A percentile compares a stretch with the other conserved stretches of the same genome.
phyloP scores from a whole-genome alignment of 2,797 vertebrate species.

The Cirrhinus mrigala region DNA sequence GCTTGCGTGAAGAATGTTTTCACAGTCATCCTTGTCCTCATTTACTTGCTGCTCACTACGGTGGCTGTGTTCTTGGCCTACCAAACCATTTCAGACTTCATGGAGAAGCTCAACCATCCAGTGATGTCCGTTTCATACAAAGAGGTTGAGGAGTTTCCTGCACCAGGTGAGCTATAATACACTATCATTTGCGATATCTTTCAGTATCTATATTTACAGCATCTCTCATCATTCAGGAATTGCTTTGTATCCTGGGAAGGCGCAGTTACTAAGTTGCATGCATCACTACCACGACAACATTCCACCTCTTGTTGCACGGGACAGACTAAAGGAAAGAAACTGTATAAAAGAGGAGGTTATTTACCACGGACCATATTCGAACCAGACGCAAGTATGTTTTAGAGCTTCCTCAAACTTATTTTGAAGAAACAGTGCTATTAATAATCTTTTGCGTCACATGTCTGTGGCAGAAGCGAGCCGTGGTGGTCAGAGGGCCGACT shows the following conservation, averaged over 20 bases:
- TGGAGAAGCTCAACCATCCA: slow-evolving; percentile 91
- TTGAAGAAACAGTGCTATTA: slow-evolving; percentile 7
- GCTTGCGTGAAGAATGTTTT: slow-evolving; percentile 93
- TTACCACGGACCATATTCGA: slow-evolving; percentile 89
- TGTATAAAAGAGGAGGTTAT: slow-evolving; percentile 83
- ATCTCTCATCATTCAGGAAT: slow-evolving; percentile 81
- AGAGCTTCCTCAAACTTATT: not conserved
- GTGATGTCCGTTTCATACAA: slow-evolving; percentile 97
- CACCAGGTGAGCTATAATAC: slow-evolving; percentile 81
- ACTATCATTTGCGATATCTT: not conserved
- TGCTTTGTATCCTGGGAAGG: slow-evolving; percentile 89
- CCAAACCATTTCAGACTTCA: slow-evolving; percentile 94
- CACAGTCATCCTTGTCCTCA: slow-evolving; percentile 89
- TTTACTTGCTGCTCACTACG: slow-evolving; percentile 92
- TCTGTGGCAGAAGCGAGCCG: slow-evolving; percentile 81
- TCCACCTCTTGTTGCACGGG: slow-evolving; percentile 83
- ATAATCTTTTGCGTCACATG: slow-evolving; percentile 18
- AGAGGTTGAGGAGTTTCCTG: slow-evolving; percentile 88
- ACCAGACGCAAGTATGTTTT: slow-evolving; percentile 83
- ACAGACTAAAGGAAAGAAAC: slow-evolving; percentile 71
- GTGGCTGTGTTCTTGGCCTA: slow-evolving; percentile 94
- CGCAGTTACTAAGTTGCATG: slow-evolving; percentile 88
- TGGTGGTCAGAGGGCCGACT: slow-evolving; percentile 90
- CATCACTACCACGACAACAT: slow-evolving; percentile 91
- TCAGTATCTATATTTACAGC: not conserved